These are phyloP conservation scores for Bactericera cockerelli DNA, from an alignment of 1,140 invertebrate genomes.

Conservation along the genomic window DNA sequence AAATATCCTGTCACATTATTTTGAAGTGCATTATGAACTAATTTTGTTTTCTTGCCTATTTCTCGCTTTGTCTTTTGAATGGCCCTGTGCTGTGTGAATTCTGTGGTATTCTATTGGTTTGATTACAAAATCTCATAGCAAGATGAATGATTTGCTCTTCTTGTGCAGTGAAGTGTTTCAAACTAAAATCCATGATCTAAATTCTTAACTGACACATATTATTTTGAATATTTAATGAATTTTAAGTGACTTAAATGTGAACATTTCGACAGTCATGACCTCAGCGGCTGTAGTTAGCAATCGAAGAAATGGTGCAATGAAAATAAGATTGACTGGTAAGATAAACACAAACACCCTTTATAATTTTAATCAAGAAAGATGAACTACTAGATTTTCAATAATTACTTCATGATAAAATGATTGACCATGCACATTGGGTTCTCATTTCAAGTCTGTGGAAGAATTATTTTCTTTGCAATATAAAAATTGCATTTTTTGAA, in stretches of 20 bases:
- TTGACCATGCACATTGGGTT: slow-evolving; percentile 12
- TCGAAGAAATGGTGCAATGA: slow-evolving; percentile 12
- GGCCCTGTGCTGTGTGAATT: too few species aligned
- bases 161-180: slow-evolving; percentile 8
- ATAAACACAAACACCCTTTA: not conserved
- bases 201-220: not conserved
- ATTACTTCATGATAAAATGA: not conserved
- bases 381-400: not conserved
- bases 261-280: not conserved
- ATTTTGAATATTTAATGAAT: not conserved
- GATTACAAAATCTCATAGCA: too few species aligned
- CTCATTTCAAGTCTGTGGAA: slow-evolving; percentile 9
- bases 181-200: not conserved
- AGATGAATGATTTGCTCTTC: too few species aligned
- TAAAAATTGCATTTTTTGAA: not conserved
- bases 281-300: not conserved
- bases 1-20: too few species aligned
- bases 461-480: slow-evolving; percentile 12
- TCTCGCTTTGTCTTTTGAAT: too few species aligned
- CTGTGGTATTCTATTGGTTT: too few species aligned
- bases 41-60: too few species aligned
- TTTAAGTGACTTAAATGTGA: slow-evolving; percentile 2
- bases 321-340: slow-evolving; percentile 23
- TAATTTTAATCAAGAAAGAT: not conserved
- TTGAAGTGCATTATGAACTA: too few species aligned